Percentiles rank a stretch among this genome's conserved stretches.
These are phyloP conservation scores for Panagrolaimus sp. DNA, from an alignment of 1,140 invertebrate genomes.

Conservation along the genomic window DNA sequence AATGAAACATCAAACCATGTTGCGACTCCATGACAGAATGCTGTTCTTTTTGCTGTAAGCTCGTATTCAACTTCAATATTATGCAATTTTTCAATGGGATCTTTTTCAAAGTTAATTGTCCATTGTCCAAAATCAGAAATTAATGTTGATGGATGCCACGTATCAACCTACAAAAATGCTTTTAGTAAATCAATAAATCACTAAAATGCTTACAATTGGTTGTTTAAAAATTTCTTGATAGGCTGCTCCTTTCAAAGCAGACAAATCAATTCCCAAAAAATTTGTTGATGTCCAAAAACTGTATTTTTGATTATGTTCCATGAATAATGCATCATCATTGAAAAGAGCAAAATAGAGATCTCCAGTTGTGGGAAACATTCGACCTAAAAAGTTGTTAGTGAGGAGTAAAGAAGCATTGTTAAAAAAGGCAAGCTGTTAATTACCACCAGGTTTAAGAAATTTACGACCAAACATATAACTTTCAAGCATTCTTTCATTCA, in stretches of 20 bases:
- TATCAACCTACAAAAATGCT: constrained; percentile 67
- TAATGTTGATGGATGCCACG: constrained; percentile 95
- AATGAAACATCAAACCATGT: constrained; percentile 99
- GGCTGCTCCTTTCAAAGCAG: constrained; percentile 78
- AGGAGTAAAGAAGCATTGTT: not conserved
- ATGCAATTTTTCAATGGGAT: constrained; percentile 87
- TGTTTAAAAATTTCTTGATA: constrained; percentile 96
- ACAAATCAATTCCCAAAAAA: constrained; percentile 95
- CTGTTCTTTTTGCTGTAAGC: constrained; percentile 84
- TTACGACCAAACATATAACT: constrained; percentile 97
- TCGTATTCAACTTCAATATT: constrained; percentile 89
- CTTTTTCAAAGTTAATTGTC: constrained; percentile 87
- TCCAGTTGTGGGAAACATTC: constrained; percentile 92
- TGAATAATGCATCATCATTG: constrained; percentile 90
- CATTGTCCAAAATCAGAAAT: constrained; percentile 88
- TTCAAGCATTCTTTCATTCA: constrained; percentile 98
- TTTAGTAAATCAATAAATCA: constrained; percentile 8
- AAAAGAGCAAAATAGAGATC: constrained; percentile 97
- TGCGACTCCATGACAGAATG: constrained; percentile 90
- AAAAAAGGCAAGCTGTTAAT: constrained; percentile 16
- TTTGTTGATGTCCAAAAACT: constrained; percentile 98
- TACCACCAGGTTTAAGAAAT: constrained; percentile 83
- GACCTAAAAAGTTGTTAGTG: constrained; percentile 60
- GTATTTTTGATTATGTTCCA: constrained; percentile 96
- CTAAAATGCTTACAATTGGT: constrained; percentile 69